phyloP scores from a whole-genome alignment of 2,797 vertebrate species.

The Sciaenops ocellatus region DNA sequence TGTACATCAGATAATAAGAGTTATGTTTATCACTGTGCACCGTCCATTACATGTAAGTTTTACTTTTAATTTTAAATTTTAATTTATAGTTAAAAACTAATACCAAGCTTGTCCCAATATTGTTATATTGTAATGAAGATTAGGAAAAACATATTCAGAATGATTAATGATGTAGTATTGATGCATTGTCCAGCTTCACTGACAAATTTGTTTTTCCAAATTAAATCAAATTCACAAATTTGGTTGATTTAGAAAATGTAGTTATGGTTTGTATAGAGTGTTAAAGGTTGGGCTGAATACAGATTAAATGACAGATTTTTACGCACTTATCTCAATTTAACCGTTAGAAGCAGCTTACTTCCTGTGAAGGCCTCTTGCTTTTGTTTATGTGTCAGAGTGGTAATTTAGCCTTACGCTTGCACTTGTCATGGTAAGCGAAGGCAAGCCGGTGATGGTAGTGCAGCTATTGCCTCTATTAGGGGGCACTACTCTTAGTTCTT shows the following conservation, averaged over 20 bases:
- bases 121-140: neutral
- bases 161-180: neutral
- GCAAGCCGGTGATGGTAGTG: constrained; percentile 13
- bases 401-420: constrained; percentile 52
- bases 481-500: constrained; percentile 60
- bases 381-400: constrained; percentile 46
- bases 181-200: neutral
- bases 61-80: neutral
- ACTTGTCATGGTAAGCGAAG: constrained; percentile 48
- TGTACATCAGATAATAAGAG: neutral
- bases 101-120: neutral
- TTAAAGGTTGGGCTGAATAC: constrained; percentile 9
- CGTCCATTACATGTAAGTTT: neutral
- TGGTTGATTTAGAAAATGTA: no score
- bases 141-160: neutral
- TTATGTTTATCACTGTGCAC: neutral
- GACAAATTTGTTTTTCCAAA: neutral
- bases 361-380: constrained; percentile 17
- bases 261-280: constrained; percentile 1
- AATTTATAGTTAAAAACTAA: neutral
- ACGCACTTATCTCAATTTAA: constrained; percentile 5
- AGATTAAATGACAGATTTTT: constrained; percentile 32
- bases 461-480: constrained; percentile 60
- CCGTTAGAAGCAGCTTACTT: constrained; percentile 20
- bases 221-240: no score